These are phyloP conservation scores for Syritta pipiens DNA, from an alignment of 2,888 invertebrate species.

Conservation along the genomic window DNA sequence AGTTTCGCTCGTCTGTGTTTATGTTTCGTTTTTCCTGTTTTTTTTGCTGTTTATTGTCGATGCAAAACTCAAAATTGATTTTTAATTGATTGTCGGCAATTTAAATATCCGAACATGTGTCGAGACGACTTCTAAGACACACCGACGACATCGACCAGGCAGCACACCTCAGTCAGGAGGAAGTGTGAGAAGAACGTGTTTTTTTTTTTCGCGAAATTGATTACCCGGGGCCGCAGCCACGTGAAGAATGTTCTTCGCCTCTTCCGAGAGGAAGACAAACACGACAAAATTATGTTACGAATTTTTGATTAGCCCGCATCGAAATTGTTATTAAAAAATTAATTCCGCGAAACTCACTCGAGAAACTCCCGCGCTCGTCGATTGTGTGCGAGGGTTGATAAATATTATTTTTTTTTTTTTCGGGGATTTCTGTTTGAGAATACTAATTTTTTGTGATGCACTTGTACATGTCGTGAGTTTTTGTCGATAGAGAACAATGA, in stretches of 20 bases:
- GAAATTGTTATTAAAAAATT: too few relatives aligned
- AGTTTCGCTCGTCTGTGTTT: constrained; percentile 12
- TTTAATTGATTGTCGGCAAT: neutral
- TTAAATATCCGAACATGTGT: too few relatives aligned
- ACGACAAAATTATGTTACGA: constrained; percentile 22
- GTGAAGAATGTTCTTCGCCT: neutral
- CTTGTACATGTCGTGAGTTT: too few relatives aligned
- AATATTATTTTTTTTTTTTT: too few relatives aligned
- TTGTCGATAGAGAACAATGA: too few relatives aligned
- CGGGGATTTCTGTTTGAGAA: constrained; percentile 1
- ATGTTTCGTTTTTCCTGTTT: neutral
- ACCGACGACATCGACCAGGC: too few relatives aligned
- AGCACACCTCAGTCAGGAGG: neutral
- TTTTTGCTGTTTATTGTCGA: neutral
- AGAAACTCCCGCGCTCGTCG: neutral
- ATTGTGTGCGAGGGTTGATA: neutral
- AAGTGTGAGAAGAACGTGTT: constrained; percentile 35
- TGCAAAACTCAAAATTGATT: neutral
- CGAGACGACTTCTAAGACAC: too few relatives aligned
- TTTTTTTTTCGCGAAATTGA: neutral
- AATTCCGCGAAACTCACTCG: too few relatives aligned
- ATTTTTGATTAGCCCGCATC: constrained; percentile 43
- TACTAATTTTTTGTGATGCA: too few relatives aligned
- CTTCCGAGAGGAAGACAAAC: neutral
- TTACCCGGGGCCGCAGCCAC: neutral